Evolutionary conservation across 2,113 vertebrate species (phyloP).

Genomic region (Oreotrochilus melanogaster): DNA sequence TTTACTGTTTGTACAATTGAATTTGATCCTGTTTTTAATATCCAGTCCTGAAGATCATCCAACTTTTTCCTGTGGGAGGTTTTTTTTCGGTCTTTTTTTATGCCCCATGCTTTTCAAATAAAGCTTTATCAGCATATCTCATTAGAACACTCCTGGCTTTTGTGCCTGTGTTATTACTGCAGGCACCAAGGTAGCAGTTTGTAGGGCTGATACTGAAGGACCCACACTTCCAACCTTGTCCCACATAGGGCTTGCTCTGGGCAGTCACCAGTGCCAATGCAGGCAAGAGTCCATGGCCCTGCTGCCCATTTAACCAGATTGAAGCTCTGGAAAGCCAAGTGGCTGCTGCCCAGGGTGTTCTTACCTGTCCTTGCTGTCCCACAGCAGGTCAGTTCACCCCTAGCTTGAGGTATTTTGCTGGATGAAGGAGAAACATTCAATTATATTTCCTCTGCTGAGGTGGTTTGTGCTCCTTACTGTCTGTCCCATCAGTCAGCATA

Average conservation of each 20-base stretch:
- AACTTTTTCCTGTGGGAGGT: background rate
- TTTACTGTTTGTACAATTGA: conserved; percentile 13
- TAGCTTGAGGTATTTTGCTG: background rate
- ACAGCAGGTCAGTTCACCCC: background rate
- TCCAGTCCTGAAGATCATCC: background rate
- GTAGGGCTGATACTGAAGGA: background rate
- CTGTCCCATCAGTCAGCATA: background rate
- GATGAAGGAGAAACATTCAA: background rate
- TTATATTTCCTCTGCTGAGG: background rate
- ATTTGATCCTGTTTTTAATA: conserved; percentile 15
- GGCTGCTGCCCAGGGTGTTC: background rate
- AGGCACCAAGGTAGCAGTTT: background rate
- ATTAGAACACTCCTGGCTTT: background rate
- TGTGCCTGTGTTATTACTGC: background rate
- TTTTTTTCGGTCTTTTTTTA: background rate
- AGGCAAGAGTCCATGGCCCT: background rate
- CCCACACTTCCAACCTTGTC: background rate
- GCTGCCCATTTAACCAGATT: background rate
- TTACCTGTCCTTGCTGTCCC: background rate
- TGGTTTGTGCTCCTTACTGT: background rate
- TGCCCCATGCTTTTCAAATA: background rate
- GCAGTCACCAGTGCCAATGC: background rate
- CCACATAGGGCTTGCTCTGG: background rate
- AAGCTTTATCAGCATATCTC: background rate
- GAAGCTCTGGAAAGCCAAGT: background rate